Base-by-base conservation (phyloP, 2,113 vertebrate genomes). In the Prunella fulvescens region DNA sequence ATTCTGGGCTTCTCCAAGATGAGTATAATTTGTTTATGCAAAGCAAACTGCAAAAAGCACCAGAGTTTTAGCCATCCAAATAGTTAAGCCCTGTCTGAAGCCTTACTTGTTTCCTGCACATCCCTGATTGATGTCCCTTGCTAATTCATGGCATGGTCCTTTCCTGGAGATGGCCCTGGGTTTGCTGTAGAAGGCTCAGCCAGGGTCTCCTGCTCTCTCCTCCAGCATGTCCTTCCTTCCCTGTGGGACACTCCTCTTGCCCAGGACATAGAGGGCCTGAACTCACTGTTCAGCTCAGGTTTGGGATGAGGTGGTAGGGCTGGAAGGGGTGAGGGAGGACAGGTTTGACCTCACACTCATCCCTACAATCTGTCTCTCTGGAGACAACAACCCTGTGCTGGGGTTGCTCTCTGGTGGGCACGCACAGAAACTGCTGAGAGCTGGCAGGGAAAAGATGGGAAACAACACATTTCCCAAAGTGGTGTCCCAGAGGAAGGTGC, bases 341-440 rank as follows among this genome's bases (percentile, higher is more conserved):
- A 35, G 58, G 47, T 40, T 45, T 87, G 48, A 39, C 53, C 13
- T 94, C 14, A 1, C 7, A 77, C 18, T 24, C 71, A 86, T n/a
- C 42, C 13, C 29, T 81, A 44, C 29, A 45, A 25, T 60, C 31
- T 19, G 5, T 54, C 70, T 90, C 78, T 82, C 95, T 83, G 40
- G 91, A 96, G 87, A 90, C 50, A 81, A 82, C 64, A 90, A 93
- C 84, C 93, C 72, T 95, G 86, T 88, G 61, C 93, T 11, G 45
- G 81, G 56, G 66, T 96, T 96, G 97, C 95, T 93, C 95, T 92
- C 82, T 94, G 91, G 89, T 91, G 96, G 96, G 81, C 91, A 95
- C 3, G 3, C 56, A 57, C 47, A 94, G 96, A 96, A 97, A 97
- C 50, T 96, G 93, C 95, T 35, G 85, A 84, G 37, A 92, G 71